phyloP scores from a whole-genome alignment of 2,888 invertebrate species.

The Phaonia tiefii region DNA sequence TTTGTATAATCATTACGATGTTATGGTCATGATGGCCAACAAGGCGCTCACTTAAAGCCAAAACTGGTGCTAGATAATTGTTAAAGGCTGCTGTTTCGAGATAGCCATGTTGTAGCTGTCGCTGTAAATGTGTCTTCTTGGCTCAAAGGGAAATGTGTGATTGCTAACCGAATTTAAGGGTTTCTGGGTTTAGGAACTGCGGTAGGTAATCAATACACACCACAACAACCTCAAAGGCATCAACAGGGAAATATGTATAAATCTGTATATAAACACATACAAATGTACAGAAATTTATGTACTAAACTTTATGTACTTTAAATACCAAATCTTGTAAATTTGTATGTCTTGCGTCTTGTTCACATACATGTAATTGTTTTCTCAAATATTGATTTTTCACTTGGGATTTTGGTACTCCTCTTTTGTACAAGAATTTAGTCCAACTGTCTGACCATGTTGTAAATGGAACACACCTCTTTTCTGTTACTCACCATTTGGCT shows the following conservation, averaged over 20 bases:
- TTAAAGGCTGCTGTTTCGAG: no score
- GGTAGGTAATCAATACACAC: constrained; percentile 64
- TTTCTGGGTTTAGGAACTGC: constrained; percentile 50
- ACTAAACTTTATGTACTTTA: no score
- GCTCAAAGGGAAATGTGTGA: constrained; percentile 40
- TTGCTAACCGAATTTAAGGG: constrained; percentile 47
- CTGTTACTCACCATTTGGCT: neutral
- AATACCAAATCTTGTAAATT: no score
- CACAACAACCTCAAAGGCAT: no score
- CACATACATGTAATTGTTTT: constrained; percentile 50
- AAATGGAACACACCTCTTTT: neutral
- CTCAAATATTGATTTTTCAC: constrained; percentile 48
- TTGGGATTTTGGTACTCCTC: constrained; percentile 41
- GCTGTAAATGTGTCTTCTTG: constrained; percentile 9
- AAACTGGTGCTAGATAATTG: neutral
- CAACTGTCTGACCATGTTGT: neutral
- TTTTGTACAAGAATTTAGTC: no score
- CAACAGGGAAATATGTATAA: constrained; percentile 1
- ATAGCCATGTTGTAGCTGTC: constrained; percentile 23
- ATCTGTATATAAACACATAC: neutral
- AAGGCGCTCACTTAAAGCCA: constrained; percentile 37
- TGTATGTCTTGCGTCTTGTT: neutral
- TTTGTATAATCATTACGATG: neutral
- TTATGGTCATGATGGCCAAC: constrained; percentile 22
- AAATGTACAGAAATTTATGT: neutral